Percentiles rank a stretch among this genome's conserved stretches.
Evolutionary conservation across 1,140 invertebrate genomes (phyloP).

Genomic region (Drosophila bifasciata): DNA sequence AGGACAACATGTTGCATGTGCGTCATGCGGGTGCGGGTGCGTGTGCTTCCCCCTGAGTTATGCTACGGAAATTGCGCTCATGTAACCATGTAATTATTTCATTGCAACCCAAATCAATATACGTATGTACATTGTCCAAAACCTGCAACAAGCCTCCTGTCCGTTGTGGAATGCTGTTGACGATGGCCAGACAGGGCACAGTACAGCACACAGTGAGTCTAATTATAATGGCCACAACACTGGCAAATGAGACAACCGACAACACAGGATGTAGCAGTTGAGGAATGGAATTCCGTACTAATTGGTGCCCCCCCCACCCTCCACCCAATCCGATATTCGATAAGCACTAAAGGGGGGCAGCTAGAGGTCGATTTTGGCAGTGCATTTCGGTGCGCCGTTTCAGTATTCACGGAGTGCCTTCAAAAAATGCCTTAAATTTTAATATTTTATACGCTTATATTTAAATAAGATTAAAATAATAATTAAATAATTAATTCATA

Average conservation of each 20-base stretch:
- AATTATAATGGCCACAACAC: constrained; percentile 45
- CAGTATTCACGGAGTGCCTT: no score
- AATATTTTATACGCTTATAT: no score
- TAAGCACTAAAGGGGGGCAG: no score
- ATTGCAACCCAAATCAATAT: constrained; percentile 71
- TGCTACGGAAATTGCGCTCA: constrained; percentile 68
- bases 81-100: constrained; percentile 76
- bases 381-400: no score
- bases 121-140: not conserved
- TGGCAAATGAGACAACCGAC: constrained; percentile 37
- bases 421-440: no score
- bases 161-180: constrained; percentile 3
- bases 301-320: constrained; percentile 35
- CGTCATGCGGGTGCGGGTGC: constrained; percentile 15
- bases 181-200: not conserved
- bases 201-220: constrained; percentile 27
- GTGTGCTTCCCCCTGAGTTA: constrained; percentile 43
- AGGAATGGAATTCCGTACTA: constrained; percentile 2
- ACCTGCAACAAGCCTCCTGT: constrained; percentile 18
- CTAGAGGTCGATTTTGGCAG: no score
- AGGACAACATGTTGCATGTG: constrained; percentile 75
- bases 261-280: constrained; percentile 20
- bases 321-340: no score
- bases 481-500: no score
- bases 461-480: no score